Percentiles rank a stretch among this genome's conserved stretches.
Evolutionary conservation across 1,140 invertebrate genomes (phyloP).

Genomic region (Drosophila biarmipes): DNA sequence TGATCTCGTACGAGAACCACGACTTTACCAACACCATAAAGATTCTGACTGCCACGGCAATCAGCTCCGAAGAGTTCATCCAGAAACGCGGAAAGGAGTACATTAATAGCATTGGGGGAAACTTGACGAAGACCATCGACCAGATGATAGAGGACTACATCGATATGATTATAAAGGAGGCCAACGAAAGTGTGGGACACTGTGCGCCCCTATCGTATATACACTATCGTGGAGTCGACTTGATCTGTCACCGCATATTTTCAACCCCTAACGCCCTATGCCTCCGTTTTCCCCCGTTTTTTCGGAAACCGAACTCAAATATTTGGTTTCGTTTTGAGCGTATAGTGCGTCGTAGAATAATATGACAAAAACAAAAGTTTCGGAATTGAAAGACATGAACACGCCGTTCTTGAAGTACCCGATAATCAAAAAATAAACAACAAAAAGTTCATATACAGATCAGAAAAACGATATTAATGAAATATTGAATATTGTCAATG

Average conservation of each 20-base stretch:
- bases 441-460: too few relatives aligned
- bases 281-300: too few relatives aligned
- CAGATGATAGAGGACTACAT: constrained; percentile 88
- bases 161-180: constrained; percentile 86
- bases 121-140: constrained; percentile 77
- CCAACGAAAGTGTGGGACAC: constrained; percentile 87
- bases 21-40: constrained; percentile 89
- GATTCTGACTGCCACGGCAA: constrained; percentile 88
- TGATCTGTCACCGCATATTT: constrained; percentile 91
- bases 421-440: too few relatives aligned
- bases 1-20: constrained; percentile 88
- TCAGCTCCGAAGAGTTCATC: constrained; percentile 88
- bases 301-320: too few relatives aligned
- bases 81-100: constrained; percentile 88
- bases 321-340: too few relatives aligned
- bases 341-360: too few relatives aligned
- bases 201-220: constrained; percentile 92
- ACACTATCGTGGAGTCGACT: constrained; percentile 90
- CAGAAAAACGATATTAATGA: too few relatives aligned
- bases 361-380: too few relatives aligned
- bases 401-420: too few relatives aligned
- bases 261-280: too few relatives aligned
- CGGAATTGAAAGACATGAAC: too few relatives aligned
- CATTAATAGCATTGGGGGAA: constrained; percentile 86
- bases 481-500: too few relatives aligned